These are phyloP conservation scores for Cervus canadensis DNA, from an alignment of 2,113 vertebrate genomes.

Conservation along the genomic window DNA sequence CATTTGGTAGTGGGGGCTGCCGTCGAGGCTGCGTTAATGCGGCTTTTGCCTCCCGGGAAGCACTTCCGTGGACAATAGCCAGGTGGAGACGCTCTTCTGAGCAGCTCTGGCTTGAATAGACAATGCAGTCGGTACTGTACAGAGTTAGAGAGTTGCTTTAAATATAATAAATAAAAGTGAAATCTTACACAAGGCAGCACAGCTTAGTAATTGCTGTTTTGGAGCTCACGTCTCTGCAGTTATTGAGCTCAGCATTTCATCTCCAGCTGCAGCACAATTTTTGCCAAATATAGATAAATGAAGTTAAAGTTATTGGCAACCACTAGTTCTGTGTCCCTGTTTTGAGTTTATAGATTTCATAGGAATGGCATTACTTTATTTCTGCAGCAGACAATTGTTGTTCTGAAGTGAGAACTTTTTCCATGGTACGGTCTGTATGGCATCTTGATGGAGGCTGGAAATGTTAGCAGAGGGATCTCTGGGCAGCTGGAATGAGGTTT, in stretches of 20 bases:
- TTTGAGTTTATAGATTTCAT: constrained; percentile 81
- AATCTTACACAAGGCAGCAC: constrained; percentile 79
- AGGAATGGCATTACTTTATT: constrained; percentile 74
- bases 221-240: constrained; percentile 81
- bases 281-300: constrained; percentile 91
- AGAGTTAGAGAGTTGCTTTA: constrained; percentile 72
- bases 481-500: background rate
- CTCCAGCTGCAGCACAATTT: constrained; percentile 87
- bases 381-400: constrained; percentile 68
- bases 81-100: constrained; percentile 40
- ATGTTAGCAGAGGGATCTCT: constrained; percentile 47
- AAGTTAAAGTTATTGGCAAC: constrained; percentile 88
- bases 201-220: constrained; percentile 84
- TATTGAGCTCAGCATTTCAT: constrained; percentile 85
- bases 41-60: background rate
- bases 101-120: constrained; percentile 59
- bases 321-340: constrained; percentile 78
- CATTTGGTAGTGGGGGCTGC: background rate
- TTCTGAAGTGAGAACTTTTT: constrained; percentile 60
- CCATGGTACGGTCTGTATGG: background rate
- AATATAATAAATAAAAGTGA: constrained; percentile 85
- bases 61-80: background rate
- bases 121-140: constrained; percentile 70
- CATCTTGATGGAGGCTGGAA: constrained; percentile 43
- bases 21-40: background rate